A percentile compares a stretch with the other conserved stretches of the same genome.
Conservation (phyloP, 2,888 invertebrate genomes). For the Serripes groenlandicus region DNA sequence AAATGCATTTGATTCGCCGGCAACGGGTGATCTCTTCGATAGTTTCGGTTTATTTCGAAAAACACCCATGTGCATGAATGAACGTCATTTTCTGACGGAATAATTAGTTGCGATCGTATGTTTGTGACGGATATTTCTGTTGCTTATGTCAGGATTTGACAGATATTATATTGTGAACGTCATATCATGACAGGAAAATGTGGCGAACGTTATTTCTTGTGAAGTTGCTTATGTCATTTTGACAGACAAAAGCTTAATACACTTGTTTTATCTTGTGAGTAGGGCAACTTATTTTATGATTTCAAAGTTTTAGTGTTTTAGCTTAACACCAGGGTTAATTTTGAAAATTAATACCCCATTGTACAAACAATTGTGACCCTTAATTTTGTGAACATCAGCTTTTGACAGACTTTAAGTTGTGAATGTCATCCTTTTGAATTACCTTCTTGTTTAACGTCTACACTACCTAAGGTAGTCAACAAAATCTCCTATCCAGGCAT, state of each 20-base stretch:
- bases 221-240: constrained; percentile 26
- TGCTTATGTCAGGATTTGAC: too few species aligned
- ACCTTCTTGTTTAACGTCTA: too few species aligned
- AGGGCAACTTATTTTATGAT: neutral
- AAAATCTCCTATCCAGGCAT: neutral
- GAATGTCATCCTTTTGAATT: too few species aligned
- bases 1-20: too few species aligned
- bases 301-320: neutral
- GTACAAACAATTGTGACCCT: constrained; percentile 28
- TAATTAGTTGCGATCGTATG: too few species aligned
- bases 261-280: constrained; percentile 1
- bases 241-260: constrained; percentile 28
- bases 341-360: constrained; percentile 12
- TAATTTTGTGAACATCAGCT: constrained; percentile 31
- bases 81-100: too few species aligned
- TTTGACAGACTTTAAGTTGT: constrained; percentile 35
- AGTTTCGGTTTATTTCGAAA: too few species aligned
- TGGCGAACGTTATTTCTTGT: constrained; percentile 21
- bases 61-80: too few species aligned
- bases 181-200: constrained; percentile 36
- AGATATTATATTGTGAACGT: constrained; percentile 35
- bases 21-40: too few species aligned
- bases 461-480: constrained; percentile 6
- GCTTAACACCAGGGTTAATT: neutral
- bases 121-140: too few species aligned